These are phyloP conservation scores for Dioctria rufipes DNA, from an alignment of 2,888 invertebrate genomes.

Conservation along the genomic window DNA sequence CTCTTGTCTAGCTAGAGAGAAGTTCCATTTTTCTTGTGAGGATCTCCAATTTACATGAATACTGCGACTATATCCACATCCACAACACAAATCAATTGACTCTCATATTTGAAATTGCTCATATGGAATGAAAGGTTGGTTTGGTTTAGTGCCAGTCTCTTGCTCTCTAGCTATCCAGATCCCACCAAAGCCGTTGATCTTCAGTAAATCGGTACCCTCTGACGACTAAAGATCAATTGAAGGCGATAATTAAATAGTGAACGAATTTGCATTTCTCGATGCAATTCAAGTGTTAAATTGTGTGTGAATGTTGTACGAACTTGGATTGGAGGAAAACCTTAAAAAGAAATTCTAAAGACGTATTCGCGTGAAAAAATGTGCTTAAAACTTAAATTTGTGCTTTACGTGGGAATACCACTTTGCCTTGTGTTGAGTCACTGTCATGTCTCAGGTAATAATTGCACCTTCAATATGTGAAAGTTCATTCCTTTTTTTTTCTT, in stretches of 20 bases:
- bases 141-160: no score
- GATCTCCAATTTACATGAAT: no score
- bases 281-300: slow-evolving; percentile 13
- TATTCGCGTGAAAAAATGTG: slow-evolving; percentile 9
- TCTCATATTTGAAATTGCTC: no score
- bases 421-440: slow-evolving; percentile 8
- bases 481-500: neutral
- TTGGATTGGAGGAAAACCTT: no score
- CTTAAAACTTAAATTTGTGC: neutral
- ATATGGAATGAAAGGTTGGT: no score
- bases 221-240: slow-evolving; percentile 18
- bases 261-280: neutral
- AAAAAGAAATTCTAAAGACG: neutral
- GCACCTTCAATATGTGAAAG: slow-evolving; percentile 7
- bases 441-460: slow-evolving; percentile 29
- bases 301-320: slow-evolving; percentile 1
- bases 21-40: no score
- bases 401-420: slow-evolving; percentile 21
- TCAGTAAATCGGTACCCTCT: slow-evolving; percentile 19
- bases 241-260: slow-evolving; percentile 11
- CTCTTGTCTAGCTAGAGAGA: no score
- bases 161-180: neutral
- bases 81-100: no score
- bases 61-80: no score
- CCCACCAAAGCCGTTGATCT: neutral